A percentile compares a stretch with the other conserved stretches of the same genome.
Evolutionary conservation across 2,797 vertebrate species (phyloP).

Genomic region (Danio jaintianensis): DNA sequence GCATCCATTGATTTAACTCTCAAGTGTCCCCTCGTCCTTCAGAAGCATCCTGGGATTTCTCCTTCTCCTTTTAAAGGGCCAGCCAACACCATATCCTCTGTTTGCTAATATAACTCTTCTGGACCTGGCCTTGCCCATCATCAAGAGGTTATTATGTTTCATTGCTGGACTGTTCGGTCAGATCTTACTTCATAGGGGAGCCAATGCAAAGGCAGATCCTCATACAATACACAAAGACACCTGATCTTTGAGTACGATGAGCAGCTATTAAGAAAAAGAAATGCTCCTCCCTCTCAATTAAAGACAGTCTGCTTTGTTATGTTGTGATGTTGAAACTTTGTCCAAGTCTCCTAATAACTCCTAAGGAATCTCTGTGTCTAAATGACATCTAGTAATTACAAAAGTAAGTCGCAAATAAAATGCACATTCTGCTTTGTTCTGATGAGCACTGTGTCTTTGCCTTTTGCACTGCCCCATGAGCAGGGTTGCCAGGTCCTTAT

Average conservation of each 20-base stretch:
- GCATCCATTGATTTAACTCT: constrained; percentile 55
- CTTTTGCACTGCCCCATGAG: too few relatives aligned
- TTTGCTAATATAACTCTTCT: constrained; percentile 24
- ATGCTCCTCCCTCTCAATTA: too few relatives aligned
- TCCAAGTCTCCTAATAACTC: too few relatives aligned
- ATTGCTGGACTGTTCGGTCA: constrained; percentile 1
- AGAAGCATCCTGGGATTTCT: constrained; percentile 29
- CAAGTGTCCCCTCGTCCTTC: constrained; percentile 47
- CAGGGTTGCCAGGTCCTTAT: too few relatives aligned
- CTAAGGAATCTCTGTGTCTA: too few relatives aligned
- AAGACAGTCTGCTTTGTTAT: too few relatives aligned
- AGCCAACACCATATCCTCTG: constrained; percentile 7
- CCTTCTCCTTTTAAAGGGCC: constrained; percentile 42
- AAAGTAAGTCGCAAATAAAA: too few relatives aligned
- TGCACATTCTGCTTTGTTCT: too few relatives aligned
- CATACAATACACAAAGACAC: background rate
- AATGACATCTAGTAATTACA: too few relatives aligned
- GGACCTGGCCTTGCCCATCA: constrained; percentile 4
- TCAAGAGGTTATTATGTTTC: constrained; percentile 34
- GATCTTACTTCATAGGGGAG: constrained; percentile 2
- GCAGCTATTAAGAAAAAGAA: background rate
- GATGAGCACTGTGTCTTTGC: too few relatives aligned
- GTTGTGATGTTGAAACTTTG: too few relatives aligned
- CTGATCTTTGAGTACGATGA: background rate
- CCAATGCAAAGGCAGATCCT: background rate